These are phyloP conservation scores for Gerris lacustris DNA, from an alignment of 2,888 invertebrate genomes.

Conservation along the genomic window DNA sequence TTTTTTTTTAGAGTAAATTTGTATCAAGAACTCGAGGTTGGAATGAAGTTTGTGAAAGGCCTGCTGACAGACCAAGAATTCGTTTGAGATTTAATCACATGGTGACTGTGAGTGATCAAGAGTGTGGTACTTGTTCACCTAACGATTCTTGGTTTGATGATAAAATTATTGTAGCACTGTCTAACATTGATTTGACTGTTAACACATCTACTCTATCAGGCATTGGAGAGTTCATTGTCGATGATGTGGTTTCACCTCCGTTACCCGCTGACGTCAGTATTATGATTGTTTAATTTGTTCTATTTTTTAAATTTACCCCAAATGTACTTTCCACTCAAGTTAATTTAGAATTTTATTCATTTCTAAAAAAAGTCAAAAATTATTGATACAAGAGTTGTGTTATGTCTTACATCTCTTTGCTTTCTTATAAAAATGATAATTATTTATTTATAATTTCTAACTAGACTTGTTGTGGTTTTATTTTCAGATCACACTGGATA, in stretches of 20 bases:
- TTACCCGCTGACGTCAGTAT: conserved; percentile 63
- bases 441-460: no score
- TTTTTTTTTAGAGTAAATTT: conserved; percentile 54
- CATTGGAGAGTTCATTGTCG: conserved; percentile 71
- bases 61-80: conserved; percentile 40
- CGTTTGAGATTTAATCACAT: conserved; percentile 51
- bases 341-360: no score
- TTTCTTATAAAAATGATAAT: no score
- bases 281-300: neutral
- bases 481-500: conserved; percentile 56
- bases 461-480: no score
- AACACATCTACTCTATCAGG: conserved; percentile 73
- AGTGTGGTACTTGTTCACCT: conserved; percentile 24
- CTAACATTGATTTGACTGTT: conserved; percentile 52
- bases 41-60: conserved; percentile 46
- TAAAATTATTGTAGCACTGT: conserved; percentile 26
- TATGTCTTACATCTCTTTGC: no score
- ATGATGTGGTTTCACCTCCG: conserved; percentile 67
- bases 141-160: conserved; percentile 30
- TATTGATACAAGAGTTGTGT: no score
- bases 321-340: no score
- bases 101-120: conserved; percentile 34
- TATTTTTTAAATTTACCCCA: neutral
- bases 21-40: conserved; percentile 69
- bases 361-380: no score